These are phyloP conservation scores for Petaurus breviceps DNA, from an alignment of 2,113 vertebrate genomes.

Conservation along the genomic window DNA sequence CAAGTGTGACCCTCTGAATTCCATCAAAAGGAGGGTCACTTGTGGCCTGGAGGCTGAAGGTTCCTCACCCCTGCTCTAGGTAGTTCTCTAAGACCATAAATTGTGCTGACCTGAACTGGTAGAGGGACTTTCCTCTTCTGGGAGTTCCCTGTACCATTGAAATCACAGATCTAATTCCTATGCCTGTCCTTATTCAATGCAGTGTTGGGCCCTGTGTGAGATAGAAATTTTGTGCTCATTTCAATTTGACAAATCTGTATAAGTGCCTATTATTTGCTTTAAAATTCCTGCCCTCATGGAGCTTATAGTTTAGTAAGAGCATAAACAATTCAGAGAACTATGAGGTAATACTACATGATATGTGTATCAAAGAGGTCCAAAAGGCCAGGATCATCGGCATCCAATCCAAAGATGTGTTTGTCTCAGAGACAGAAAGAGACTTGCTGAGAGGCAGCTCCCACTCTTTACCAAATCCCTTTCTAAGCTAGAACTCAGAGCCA, in stretches of 20 bases:
- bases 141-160: background rate
- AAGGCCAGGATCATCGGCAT: background rate
- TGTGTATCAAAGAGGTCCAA: background rate
- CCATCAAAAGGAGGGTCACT: no score
- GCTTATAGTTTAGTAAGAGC: background rate
- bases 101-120: background rate
- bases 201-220: background rate
- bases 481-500: background rate
- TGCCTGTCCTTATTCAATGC: background rate
- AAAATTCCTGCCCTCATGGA: background rate
- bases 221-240: background rate
- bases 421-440: background rate
- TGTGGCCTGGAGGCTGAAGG: no score
- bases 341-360: background rate
- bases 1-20: no score
- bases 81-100: background rate
- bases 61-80: no score
- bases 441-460: background rate
- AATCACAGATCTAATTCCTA: background rate
- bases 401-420: background rate
- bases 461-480: background rate
- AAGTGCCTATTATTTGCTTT: background rate
- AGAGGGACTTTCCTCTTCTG: background rate
- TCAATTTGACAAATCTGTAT: background rate
- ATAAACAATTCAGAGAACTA: background rate